A percentile compares a stretch with the other conserved stretches of the same genome.
phyloP scores from a whole-genome alignment of 2,797 vertebrate genomes.

The Tragelaphus oryx region DNA sequence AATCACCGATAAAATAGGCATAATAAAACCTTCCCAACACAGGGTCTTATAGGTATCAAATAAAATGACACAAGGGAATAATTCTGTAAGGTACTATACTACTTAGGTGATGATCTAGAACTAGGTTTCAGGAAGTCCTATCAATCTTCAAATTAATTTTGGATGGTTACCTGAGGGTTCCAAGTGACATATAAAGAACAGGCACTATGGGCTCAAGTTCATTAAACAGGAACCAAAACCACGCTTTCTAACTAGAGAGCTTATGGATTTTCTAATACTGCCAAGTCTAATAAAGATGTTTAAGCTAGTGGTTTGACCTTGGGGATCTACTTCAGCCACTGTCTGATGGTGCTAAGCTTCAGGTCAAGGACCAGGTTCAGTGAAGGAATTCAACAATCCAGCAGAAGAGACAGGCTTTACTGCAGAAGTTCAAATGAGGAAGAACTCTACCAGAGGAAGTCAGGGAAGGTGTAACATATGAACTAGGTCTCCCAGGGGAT shows the following conservation, averaged over 20 bases:
- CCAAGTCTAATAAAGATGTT: slow-evolving; percentile 6
- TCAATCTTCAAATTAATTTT: slow-evolving; percentile 35
- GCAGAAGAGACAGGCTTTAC: not conserved
- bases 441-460: not conserved
- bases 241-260: not conserved
- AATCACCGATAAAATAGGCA: not conserved
- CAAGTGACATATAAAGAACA: not conserved
- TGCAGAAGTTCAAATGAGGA: not conserved
- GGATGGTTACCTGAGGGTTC: not conserved
- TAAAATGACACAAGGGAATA: slow-evolving; percentile 30
- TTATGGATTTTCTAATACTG: not conserved
- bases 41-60: not conserved
- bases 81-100: slow-evolving; percentile 26
- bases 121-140: slow-evolving; percentile 38
- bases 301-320: not conserved
- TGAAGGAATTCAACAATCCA: not conserved
- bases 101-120: not conserved
- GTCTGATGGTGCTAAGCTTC: not conserved
- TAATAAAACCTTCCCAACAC: slow-evolving; percentile 29
- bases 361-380: not conserved
- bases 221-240: not conserved
- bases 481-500: not conserved
- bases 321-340: slow-evolving; percentile 10
- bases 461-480: not conserved
- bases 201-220: not conserved